Evolutionary conservation across 1,140 invertebrate genomes (phyloP).

Genomic region (Hyles euphorbiae): DNA sequence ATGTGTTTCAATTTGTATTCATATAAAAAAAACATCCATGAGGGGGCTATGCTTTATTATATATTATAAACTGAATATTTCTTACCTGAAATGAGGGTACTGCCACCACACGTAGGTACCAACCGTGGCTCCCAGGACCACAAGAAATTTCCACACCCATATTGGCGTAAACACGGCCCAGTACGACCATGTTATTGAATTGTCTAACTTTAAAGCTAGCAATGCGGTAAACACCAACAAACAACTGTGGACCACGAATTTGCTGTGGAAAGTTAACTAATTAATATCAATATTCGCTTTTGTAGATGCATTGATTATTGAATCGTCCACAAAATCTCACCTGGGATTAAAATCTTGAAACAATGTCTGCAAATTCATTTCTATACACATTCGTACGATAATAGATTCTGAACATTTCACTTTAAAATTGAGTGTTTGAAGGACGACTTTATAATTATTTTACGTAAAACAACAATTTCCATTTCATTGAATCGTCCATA

Average conservation of each 20-base stretch:
- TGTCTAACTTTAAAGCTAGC: constrained; percentile 92
- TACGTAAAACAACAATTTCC: neutral
- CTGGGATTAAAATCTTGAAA: constrained; percentile 96
- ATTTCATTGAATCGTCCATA: neutral
- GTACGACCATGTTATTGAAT: constrained; percentile 91
- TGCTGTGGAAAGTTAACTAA: constrained; percentile 79
- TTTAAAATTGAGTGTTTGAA: constrained; percentile 15
- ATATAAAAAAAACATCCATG: neutral
- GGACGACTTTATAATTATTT: neutral
- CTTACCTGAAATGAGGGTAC: constrained; percentile 92
- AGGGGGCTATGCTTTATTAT: neutral
- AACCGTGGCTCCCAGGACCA: constrained; percentile 90
- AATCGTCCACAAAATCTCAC: constrained; percentile 68
- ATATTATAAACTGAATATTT: neutral
- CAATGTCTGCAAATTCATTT: constrained; percentile 92
- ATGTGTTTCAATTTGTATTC: too few relatives aligned
- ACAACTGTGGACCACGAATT: constrained; percentile 96
- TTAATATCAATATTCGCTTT: constrained; percentile 2
- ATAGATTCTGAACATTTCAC: constrained; percentile 39
- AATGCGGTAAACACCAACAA: constrained; percentile 93
- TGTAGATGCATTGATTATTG: neutral
- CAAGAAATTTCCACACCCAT: constrained; percentile 97
- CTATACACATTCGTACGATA: constrained; percentile 54
- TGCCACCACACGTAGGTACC: constrained; percentile 96
- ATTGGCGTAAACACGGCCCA: constrained; percentile 96